Evolutionary conservation across 2,888 invertebrate species (phyloP).

Genomic region (Drosophila quinaria): DNA sequence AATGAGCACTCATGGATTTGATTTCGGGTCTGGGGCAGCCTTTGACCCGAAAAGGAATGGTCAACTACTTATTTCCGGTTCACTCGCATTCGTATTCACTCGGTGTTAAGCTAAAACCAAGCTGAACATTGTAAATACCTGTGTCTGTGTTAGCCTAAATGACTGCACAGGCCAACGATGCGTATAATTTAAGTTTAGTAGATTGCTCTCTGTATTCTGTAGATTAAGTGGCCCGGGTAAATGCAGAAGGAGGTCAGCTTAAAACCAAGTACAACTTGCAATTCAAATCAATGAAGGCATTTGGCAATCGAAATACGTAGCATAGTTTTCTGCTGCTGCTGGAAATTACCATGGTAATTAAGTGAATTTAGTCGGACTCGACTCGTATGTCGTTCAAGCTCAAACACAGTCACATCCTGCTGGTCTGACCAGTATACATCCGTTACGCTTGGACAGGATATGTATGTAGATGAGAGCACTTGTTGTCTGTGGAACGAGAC

Average conservation of each 20-base stretch:
- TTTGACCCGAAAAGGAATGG: constrained; percentile 20
- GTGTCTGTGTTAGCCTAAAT: constrained; percentile 16
- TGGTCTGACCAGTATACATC: constrained; percentile 1
- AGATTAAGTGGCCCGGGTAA: background rate
- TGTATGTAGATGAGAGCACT: constrained; percentile 5
- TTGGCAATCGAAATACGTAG: constrained; percentile 25
- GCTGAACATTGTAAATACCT: constrained; percentile 37
- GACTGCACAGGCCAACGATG: constrained; percentile 42
- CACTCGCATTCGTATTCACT: constrained; percentile 19
- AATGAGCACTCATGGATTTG: constrained; percentile 4
- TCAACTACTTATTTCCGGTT: constrained; percentile 46
- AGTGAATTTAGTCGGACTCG: constrained; percentile 2
- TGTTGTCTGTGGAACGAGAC: constrained; percentile 4
- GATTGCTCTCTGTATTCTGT: constrained; percentile 24
- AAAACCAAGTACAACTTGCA: constrained; percentile 15
- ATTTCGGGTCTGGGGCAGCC: background rate
- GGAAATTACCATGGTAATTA: constrained; percentile 50
- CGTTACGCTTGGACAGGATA: background rate
- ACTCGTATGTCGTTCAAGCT: background rate
- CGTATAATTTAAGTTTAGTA: constrained; percentile 59
- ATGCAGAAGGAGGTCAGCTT: constrained; percentile 6
- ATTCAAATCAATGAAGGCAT: constrained; percentile 27
- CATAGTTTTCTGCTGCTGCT: constrained; percentile 4
- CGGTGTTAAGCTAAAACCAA: constrained; percentile 27
- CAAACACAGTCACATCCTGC: background rate